Base-by-base conservation (phyloP, 2,888 invertebrate species). In the Salpingus planirostris region DNA sequence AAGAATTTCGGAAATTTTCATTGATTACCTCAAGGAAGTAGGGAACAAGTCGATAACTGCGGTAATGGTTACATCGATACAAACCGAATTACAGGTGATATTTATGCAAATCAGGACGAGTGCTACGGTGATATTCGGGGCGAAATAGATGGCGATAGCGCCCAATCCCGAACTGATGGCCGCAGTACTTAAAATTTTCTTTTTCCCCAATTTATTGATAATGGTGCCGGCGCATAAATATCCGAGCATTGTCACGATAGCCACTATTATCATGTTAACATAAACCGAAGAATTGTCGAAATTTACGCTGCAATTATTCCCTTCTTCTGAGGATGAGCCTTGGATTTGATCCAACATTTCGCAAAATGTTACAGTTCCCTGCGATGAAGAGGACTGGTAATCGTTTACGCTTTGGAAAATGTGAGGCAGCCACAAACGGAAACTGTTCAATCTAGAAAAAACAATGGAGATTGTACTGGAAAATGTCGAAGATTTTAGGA, bases 21-120 rank as follows among this genome's bases (percentile, higher is more conserved):
- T 18, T 18, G 18, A 8, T 18, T 51, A 77, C 78, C 78, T 70
- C 3, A 78, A 57, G 1, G 71, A 67, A 1, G 79, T 78, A 1
- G 78, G 78, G 36, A 79, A 77, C 25, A 77, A 52, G 27, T 75
- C 72, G 0, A 78, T 76, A 35, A 75, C 61, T 47, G 78, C 64
- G 58, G 77, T 69, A 41, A 76, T 59, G 39, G 78, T 52, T 34
- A 80, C 54, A 46, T 78, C 78, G 42, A 73, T 54, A 43, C 68
- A 50, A 42, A 80, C 60, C 31, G 76, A 64, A 1, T 67, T 66
- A 39, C 71, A 56, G 2, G 70, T 67, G 3, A 76, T 59, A 18
- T 68, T 70, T 0, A 68, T 48, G 2, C 78, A 68, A 3, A 76
- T 68, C 45, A 76, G 56, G 2, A 67, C 65, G 2, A 76, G 64